Conservation (phyloP, 2,888 invertebrate genomes). For the Agrotis puta region DNA sequence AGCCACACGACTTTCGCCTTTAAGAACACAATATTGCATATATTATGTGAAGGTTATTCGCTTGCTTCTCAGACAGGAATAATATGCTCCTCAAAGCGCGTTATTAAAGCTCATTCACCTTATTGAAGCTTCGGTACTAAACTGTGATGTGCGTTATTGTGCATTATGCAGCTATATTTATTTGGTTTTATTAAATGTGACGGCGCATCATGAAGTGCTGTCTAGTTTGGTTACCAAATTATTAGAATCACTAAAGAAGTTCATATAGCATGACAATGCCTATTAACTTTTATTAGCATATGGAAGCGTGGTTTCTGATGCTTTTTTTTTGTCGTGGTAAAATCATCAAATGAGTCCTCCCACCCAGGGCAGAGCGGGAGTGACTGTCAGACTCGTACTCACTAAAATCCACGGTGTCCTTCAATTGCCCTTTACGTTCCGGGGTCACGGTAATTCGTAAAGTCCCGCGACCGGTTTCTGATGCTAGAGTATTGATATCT, state of each 20-base stretch:
- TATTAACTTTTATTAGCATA: too few relatives aligned
- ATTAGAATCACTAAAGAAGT: background rate
- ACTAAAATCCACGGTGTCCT: too few relatives aligned
- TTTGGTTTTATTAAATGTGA: background rate
- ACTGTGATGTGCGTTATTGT: conserved; percentile 9
- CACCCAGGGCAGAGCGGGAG: too few relatives aligned
- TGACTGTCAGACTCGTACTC: too few relatives aligned
- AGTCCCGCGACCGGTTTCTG: too few relatives aligned
- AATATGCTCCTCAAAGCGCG: conserved; percentile 21
- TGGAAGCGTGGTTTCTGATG: too few relatives aligned
- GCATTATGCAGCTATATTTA: background rate
- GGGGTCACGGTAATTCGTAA: too few relatives aligned
- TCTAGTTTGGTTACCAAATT: background rate
- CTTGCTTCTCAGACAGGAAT: conserved; percentile 29
- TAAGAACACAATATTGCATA: conserved; percentile 43
- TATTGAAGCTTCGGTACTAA: conserved; percentile 25
- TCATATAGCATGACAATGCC: background rate
- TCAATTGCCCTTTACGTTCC: too few relatives aligned
- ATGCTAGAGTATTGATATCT: too few relatives aligned
- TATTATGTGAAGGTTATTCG: conserved; percentile 22
- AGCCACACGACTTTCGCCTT: conserved; percentile 4
- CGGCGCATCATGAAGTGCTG: background rate
- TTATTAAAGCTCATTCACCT: conserved; percentile 41
- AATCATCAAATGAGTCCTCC: too few relatives aligned
- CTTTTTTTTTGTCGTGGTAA: too few relatives aligned